Base-by-base conservation (phyloP, 2,113 vertebrate genomes). In the Strix aluco region DNA sequence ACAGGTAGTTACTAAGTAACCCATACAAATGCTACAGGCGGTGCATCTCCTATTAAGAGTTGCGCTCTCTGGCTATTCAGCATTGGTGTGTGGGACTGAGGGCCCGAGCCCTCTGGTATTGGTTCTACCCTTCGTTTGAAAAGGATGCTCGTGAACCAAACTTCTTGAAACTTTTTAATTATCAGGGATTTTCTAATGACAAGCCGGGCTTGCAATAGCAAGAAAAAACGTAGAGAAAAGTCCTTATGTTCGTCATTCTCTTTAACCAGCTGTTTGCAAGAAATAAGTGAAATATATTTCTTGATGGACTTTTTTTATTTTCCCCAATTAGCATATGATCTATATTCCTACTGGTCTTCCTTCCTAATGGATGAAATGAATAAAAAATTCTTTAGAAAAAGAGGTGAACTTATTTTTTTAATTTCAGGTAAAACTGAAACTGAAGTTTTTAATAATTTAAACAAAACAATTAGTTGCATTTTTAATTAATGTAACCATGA, bases 1-100 rank as follows among this genome's bases (percentile, higher is more conserved):
- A 40, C 85, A 93, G 78, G 82, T 90, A 88, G 90, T 97, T 92
- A 95, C 92, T 92, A 51, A 96, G 63, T 93, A 96, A 96, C 94
- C 59, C 12, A 2, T 54, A 67, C 6, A 10, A 92, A 73, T 42
- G 77, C 89, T 54, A 30, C 80, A 59, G 69, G 95, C 40, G 0
- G 52, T 66, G 21, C 62, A 70, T 83, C 79, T 61, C 79, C 77
- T 17, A 32, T 8, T 80, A 57, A 38, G 66, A 32, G 10, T 30
- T 59, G 36, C 3, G 2, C 11, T 46, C 73, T 16, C 58, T 61
- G 38, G 30, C 12, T 49, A 2, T 66, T 87, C 11, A 10, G 23
- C 1, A 1, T 29, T 42, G 71, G 19, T 17, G 5, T 61, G 36
- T 36, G 57, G 18, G 40, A n/a, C 61, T 26, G 23, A 40, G 17